A percentile compares a stretch with the other conserved stretches of the same genome.
Conservation (phyloP, 2,113 vertebrate genomes). For the Rutilus rutilus region DNA sequence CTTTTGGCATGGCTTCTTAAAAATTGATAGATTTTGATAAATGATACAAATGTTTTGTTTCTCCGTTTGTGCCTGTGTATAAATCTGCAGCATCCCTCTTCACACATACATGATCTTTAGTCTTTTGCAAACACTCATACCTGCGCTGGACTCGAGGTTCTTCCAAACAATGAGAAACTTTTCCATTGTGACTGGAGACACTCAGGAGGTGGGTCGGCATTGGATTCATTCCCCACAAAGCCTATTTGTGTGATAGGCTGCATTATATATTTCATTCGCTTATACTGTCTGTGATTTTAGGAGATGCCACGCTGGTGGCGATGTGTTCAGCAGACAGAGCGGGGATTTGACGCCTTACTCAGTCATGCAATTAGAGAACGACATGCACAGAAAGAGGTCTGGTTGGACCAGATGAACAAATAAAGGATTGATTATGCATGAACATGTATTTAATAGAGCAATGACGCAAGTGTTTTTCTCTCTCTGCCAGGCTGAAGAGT, state of each 20-base stretch:
- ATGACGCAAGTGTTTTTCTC: not conserved
- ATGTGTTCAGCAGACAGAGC: constrained; percentile 72
- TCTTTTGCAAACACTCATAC: constrained; percentile 76
- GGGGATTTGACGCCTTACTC: constrained; percentile 70
- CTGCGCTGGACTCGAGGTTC: constrained; percentile 76
- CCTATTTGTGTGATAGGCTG: not conserved
- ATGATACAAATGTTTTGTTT: not conserved
- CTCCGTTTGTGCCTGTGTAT: constrained; percentile 11
- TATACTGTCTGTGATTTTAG: constrained; percentile 53
- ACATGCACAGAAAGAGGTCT: constrained; percentile 64
- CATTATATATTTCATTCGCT: constrained; percentile 2
- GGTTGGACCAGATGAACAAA: too few relatives aligned
- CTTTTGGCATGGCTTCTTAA: not conserved
- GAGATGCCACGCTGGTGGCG: constrained; percentile 72
- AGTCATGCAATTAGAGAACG: constrained; percentile 61
- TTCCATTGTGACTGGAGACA: constrained; percentile 59
- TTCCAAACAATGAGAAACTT: constrained; percentile 64
- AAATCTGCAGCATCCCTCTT: constrained; percentile 65
- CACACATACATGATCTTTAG: constrained; percentile 77
- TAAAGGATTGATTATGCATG: not conserved
- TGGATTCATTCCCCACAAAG: not conserved
- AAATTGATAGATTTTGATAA: not conserved
- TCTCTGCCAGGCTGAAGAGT: constrained; percentile 68
- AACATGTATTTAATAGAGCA: not conserved
- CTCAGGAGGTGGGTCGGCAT: constrained; percentile 59